phyloP scores from a whole-genome alignment of 2,797 vertebrate genomes.

The Phoeniculus purpureus region DNA sequence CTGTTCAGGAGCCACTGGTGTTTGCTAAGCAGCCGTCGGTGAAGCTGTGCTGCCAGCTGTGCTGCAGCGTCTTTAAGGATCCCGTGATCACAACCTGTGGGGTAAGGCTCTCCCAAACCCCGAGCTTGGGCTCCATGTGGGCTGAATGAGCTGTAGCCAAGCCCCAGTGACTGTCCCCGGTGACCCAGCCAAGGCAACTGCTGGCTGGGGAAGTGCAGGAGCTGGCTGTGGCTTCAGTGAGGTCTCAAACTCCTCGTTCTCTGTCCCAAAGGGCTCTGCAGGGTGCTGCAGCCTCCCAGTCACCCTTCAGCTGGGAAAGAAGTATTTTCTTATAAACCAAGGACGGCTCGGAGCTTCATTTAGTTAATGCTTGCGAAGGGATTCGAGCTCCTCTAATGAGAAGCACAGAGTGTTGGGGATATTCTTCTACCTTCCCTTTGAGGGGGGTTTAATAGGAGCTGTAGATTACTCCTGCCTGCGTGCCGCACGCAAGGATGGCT shows the following conservation, averaged over 20 bases:
- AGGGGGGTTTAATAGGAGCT: constrained; percentile 32
- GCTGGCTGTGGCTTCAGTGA: neutral
- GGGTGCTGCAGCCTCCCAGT: neutral
- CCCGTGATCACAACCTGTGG: constrained; percentile 99
- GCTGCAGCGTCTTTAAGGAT: constrained; percentile 96
- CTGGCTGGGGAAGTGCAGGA: fast-evolving
- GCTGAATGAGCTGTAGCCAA: neutral
- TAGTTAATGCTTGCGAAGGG: constrained; percentile 46
- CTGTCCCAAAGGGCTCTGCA: neutral
- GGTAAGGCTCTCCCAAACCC: constrained; percentile 78
- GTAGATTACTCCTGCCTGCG: constrained; percentile 27
- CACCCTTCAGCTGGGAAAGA: neutral
- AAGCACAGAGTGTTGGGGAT: constrained; percentile 4
- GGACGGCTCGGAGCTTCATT: constrained; percentile 39
- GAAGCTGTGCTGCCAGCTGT: constrained; percentile 97
- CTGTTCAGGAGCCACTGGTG: constrained; percentile 90
- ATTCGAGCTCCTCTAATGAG: constrained; percentile 37
- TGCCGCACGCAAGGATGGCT: neutral
- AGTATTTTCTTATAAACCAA: neutral
- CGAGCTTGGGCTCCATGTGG: neutral
- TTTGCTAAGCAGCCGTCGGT: constrained; percentile 97
- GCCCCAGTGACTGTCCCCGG: neutral
- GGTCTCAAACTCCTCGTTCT: neutral
- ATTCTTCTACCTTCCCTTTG: constrained; percentile 35
- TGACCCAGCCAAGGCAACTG: neutral